Conservation (phyloP, 2,797 vertebrate genomes). For the Poecilia velifera region DNA sequence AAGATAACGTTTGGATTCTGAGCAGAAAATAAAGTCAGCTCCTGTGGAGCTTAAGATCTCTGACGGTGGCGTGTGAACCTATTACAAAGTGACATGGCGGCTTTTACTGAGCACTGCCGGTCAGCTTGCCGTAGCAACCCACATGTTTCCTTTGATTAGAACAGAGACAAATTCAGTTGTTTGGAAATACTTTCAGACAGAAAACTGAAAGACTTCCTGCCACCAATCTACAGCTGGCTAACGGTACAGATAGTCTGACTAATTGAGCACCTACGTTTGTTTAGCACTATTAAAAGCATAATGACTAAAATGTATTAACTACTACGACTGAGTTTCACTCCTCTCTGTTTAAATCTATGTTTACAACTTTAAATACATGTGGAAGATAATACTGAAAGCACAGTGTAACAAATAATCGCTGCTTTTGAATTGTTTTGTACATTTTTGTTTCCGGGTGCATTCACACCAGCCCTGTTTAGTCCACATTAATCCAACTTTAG, state of each 20-base stretch:
- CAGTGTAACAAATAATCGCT: background rate
- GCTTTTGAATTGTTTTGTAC: background rate
- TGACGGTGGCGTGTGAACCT: background rate
- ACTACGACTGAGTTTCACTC: background rate
- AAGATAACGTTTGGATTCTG: constrained; percentile 14
- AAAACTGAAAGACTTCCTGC: background rate
- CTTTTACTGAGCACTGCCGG: background rate
- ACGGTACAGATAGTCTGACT: background rate
- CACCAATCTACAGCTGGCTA: background rate
- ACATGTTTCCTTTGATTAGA: background rate
- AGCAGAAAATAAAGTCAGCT: constrained; percentile 11
- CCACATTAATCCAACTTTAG: too few species aligned
- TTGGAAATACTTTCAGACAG: background rate
- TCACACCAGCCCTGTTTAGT: too few species aligned
- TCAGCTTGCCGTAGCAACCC: background rate
- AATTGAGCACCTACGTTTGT: background rate
- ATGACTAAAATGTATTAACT: background rate
- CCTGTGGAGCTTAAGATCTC: background rate
- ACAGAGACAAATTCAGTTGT: background rate
- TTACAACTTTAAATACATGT: background rate
- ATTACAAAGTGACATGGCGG: background rate
- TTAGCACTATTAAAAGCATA: background rate
- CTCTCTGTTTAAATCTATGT: background rate
- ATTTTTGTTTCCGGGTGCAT: background rate
- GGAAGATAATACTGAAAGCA: background rate